phyloP scores from a whole-genome alignment of 2,888 invertebrate species.

The Hydraecia micacea region DNA sequence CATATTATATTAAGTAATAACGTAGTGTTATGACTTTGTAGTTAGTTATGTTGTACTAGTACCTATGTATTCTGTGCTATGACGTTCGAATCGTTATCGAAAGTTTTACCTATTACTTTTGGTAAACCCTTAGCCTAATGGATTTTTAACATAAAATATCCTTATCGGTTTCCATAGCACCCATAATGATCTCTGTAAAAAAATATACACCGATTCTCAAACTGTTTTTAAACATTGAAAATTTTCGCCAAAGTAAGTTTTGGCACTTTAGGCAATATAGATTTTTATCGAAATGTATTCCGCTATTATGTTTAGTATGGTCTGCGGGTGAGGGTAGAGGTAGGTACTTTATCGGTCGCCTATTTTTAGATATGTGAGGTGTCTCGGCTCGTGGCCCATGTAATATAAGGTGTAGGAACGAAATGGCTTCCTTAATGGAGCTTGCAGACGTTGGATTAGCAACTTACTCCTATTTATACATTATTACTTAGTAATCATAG shows the following conservation, averaged over 20 bases:
- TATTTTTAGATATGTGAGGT: constrained; percentile 56
- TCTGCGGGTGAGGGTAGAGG: constrained; percentile 28
- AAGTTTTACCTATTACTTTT: background rate
- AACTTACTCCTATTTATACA: constrained; percentile 49
- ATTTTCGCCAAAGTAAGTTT: constrained; percentile 12
- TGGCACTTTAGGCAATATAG: background rate
- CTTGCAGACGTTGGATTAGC: constrained; percentile 40
- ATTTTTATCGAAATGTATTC: constrained; percentile 33
- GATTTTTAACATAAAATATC: background rate
- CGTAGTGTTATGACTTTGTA: background rate
- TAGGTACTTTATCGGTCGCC: constrained; percentile 42
- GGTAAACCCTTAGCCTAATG: background rate
- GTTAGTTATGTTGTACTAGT: background rate
- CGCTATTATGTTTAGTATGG: constrained; percentile 11
- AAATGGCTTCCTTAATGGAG: constrained; percentile 55
- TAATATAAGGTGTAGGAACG: constrained; percentile 52
- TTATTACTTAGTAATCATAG: constrained; percentile 24
- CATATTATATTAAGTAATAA: constrained; percentile 1
- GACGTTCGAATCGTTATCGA: background rate
- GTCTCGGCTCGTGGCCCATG: constrained; percentile 42
- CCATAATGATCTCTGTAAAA: background rate
- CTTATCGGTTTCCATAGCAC: background rate
- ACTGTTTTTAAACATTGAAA: background rate
- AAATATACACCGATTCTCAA: background rate
- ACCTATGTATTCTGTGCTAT: background rate